Conservation (phyloP, 1,140 invertebrate genomes). For the Mycetomoellerius zeteki region DNA sequence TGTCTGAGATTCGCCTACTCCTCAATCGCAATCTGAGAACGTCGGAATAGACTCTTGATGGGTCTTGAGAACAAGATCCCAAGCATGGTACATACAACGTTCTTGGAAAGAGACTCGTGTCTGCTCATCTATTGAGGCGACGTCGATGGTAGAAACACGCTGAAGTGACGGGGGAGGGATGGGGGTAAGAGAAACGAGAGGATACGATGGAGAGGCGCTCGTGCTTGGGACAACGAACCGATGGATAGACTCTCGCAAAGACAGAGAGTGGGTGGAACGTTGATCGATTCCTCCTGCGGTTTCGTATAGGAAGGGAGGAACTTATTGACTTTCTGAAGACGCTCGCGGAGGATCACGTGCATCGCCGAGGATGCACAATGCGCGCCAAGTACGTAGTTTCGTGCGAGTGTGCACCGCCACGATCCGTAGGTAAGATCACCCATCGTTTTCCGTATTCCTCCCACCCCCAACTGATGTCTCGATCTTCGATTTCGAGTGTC, state of each 20-base stretch:
- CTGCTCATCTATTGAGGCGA: conserved; percentile 58
- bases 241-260: conserved; percentile 52
- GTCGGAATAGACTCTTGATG: conserved; percentile 55
- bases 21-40: conserved; percentile 52
- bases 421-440: conserved; percentile 23
- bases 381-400: conserved; percentile 40
- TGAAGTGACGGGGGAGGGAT: background rate
- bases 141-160: conserved; percentile 41
- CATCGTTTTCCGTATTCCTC: conserved; percentile 18
- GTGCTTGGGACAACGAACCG: conserved; percentile 53
- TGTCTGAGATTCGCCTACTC: conserved; percentile 32
- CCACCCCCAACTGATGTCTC: conserved; percentile 14
- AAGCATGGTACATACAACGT: conserved; percentile 53
- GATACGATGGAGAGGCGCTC: conserved; percentile 35
- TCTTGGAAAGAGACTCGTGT: conserved; percentile 61
- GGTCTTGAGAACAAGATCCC: conserved; percentile 59
- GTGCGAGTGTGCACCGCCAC: conserved; percentile 37
- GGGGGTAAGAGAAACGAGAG: background rate
- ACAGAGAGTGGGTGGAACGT: conserved; percentile 69
- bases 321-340: conserved; percentile 70
- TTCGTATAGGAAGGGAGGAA: conserved; percentile 62
- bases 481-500: conserved; percentile 39
- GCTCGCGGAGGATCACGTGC: conserved; percentile 55
- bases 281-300: conserved; percentile 71
- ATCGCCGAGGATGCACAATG: conserved; percentile 44